Percentiles rank a stretch among this genome's conserved stretches.
Evolutionary conservation across 2,113 vertebrate species (phyloP).

Genomic region (Toxotes jaculatrix): DNA sequence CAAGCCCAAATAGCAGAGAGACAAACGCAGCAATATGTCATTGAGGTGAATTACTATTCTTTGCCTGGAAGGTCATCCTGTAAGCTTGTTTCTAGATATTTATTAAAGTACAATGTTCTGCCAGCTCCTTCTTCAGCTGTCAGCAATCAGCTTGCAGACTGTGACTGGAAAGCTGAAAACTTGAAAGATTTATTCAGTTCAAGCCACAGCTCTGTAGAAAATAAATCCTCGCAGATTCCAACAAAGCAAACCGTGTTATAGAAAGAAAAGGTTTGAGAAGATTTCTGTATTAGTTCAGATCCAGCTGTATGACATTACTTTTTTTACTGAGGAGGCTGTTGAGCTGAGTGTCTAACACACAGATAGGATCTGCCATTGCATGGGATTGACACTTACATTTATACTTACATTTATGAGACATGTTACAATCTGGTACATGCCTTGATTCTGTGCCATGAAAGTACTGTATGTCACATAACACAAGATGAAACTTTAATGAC

Average conservation of each 20-base stretch:
- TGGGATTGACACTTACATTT: background rate
- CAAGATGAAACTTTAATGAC: conserved; percentile 57
- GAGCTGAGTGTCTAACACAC: background rate
- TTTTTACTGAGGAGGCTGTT: background rate
- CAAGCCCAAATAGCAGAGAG: conserved; percentile 38
- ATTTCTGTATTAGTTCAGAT: background rate
- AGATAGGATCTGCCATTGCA: background rate
- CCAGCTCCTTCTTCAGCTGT: conserved; percentile 39
- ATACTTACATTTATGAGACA: background rate
- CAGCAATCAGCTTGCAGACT: conserved; percentile 38
- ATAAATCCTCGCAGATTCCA: conserved; percentile 46
- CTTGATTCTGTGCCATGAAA: conserved; percentile 43
- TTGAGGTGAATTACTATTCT: conserved; percentile 53
- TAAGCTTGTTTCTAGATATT: conserved; percentile 55
- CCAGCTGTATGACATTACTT: background rate
- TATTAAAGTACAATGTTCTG: conserved; percentile 51
- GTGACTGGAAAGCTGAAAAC: conserved; percentile 49
- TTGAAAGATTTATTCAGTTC: conserved; percentile 41
- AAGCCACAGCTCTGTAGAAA: background rate
- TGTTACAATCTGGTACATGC: background rate
- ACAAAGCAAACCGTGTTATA: conserved; percentile 39
- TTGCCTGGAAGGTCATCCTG: conserved; percentile 52
- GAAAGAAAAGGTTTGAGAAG: conserved; percentile 18
- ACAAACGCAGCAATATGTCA: conserved; percentile 34
- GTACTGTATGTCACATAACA: background rate